These are phyloP conservation scores for Tineola bisselliella DNA, from an alignment of 2,888 invertebrate species.

Conservation along the genomic window DNA sequence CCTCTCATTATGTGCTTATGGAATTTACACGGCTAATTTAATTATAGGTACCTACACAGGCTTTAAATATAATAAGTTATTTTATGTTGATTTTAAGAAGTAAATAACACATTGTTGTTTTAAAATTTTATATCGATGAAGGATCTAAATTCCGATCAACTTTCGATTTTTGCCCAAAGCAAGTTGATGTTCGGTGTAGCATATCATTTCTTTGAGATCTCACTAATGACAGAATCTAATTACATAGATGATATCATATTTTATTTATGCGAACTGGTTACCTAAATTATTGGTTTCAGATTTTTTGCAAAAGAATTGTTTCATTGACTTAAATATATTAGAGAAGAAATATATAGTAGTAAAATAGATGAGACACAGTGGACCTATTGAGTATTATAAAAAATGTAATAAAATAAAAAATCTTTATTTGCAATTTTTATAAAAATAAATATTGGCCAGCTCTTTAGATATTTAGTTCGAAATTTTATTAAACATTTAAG, in stretches of 20 bases:
- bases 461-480: not conserved
- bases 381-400: too few species aligned
- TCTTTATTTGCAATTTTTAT: too few species aligned
- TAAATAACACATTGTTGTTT: not conserved
- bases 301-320: too few species aligned
- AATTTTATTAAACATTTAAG: not conserved
- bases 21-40: not conserved
- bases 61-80: not conserved
- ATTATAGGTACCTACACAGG: not conserved
- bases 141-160: not conserved
- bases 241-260: not conserved
- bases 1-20: not conserved
- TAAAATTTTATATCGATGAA: not conserved
- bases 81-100: not conserved
- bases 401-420: too few species aligned
- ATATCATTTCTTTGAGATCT: not conserved
- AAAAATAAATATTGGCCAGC: too few species aligned
- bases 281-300: not conserved
- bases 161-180: constrained; percentile 1
- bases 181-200: not conserved
- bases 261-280: constrained; percentile 5
- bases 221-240: constrained; percentile 5
- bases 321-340: too few species aligned
- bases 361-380: too few species aligned
- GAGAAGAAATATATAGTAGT: too few species aligned